Base-by-base conservation (phyloP, 1,140 invertebrate species). In the Lethocerus indicus region DNA sequence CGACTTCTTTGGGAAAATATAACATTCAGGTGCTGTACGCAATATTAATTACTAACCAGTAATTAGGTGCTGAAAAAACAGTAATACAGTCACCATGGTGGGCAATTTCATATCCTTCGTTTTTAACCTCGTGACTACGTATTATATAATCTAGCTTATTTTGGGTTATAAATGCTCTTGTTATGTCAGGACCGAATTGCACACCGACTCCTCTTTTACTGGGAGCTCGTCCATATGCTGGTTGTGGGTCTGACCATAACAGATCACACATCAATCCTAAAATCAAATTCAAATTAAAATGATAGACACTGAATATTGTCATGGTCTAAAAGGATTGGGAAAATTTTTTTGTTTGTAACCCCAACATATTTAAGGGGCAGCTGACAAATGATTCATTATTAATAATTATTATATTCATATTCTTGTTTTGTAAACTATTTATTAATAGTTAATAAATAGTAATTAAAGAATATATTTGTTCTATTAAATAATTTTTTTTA, bases 181-280 rank as follows among this genome's bases (percentile, higher is more conserved):
- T 98, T 1, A 99, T 83, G 66, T 99, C 93, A 0, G 96, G 95
- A 6, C 96, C 96, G 71, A 99, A 99, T 67, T 98, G 94, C 57
- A 93, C 83, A 20, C 94, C 95, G 4, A 98, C 91, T 2, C 96
- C 96, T 51, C 96, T 76, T 68, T 97, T 98, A 54, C 91, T 96
- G 0, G 89, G 84, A 1, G 87, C 78, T 29, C 88, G 69, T 0
- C 95, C 96, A 40, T 63, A 59, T 63, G 82, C 78, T 7, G 81
- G 79, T 63, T 97, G 93, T 0, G 96, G 96, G 71, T 99, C 96
- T 1, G 91, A 96, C 95, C 95, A 98, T 7, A 98, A 69, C 43
- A 98, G 67, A 63, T 98, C 94, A 64, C 92, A 98, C 94, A 98
- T 98, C 32, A 88, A 68, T 54, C 84, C 71, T 72, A 49, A 50